Percentiles rank a stretch among this genome's conserved stretches.
Evolutionary conservation across 2,113 vertebrate genomes (phyloP).

Genomic region (Pachypanchax playfairii): DNA sequence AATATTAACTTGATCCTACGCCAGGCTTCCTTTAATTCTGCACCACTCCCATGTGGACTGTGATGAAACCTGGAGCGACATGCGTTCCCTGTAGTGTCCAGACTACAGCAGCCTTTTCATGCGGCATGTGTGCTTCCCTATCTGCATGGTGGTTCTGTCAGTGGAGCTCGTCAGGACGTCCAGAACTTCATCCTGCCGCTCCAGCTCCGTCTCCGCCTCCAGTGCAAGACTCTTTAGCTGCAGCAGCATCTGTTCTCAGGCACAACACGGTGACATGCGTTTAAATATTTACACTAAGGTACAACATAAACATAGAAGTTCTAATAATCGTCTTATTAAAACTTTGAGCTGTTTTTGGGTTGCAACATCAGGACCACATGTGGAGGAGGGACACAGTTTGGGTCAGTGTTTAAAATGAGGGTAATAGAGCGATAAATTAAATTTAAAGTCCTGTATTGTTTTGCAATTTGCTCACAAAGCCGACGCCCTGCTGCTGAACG

Average conservation of each 20-base stretch:
- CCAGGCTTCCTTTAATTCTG: neutral
- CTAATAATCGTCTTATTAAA: conserved; percentile 25
- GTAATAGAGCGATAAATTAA: neutral
- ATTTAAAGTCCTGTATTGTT: neutral
- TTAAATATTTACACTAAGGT: conserved; percentile 25
- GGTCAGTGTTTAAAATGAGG: conserved; percentile 28
- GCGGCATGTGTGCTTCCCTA: conserved; percentile 87
- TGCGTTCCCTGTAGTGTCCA: conserved; percentile 7
- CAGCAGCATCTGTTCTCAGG: conserved; percentile 83
- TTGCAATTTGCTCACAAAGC: neutral
- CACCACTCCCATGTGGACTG: neutral
- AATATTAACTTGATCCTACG: neutral
- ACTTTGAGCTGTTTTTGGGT: conserved; percentile 8
- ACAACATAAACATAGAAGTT: conserved; percentile 13
- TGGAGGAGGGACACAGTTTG: conserved; percentile 16
- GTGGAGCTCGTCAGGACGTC: conserved; percentile 82
- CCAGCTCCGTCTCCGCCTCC: conserved; percentile 88
- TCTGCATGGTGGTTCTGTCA: conserved; percentile 80
- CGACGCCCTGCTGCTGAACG: conserved; percentile 6
- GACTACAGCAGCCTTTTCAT: conserved; percentile 85
- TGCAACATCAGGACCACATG: conserved; percentile 25
- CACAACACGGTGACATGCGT: conserved; percentile 17
- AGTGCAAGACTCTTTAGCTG: conserved; percentile 90
- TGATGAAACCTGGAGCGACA: conserved; percentile 20
- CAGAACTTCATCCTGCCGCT: conserved; percentile 89